Evolutionary conservation across 1,140 invertebrate genomes (phyloP).

Genomic region (Pygmarrhopalites habei): DNA sequence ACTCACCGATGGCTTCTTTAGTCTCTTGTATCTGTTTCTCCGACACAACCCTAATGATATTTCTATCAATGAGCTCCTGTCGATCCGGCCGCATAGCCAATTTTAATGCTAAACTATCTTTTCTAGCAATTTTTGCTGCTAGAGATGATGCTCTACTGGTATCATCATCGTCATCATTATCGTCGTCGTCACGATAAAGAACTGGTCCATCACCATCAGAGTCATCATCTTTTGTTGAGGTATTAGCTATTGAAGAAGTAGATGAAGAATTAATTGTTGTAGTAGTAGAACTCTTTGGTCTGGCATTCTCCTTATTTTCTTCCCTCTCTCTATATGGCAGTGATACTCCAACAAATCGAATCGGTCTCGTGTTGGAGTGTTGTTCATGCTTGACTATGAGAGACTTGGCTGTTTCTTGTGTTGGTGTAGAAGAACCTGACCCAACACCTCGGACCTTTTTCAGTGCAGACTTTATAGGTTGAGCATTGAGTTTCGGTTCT

Average conservation of each 20-base stretch:
- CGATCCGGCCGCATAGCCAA: constrained; percentile 81
- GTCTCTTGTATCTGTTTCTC: constrained; percentile 89
- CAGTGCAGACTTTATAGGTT: constrained; percentile 82
- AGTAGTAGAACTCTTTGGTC: constrained; percentile 12
- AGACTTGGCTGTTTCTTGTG: constrained; percentile 61
- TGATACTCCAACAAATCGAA: constrained; percentile 62
- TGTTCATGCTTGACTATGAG: constrained; percentile 61
- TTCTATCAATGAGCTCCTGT: constrained; percentile 92
- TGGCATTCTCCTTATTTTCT: constrained; percentile 67
- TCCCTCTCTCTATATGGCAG: constrained; percentile 53
- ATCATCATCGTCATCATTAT: constrained; percentile 51
- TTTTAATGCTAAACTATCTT: constrained; percentile 92
- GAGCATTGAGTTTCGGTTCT: constrained; percentile 67
- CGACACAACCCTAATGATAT: constrained; percentile 85
- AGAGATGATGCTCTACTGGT: constrained; percentile 47
- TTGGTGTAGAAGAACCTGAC: constrained; percentile 55
- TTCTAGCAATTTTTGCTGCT: constrained; percentile 84
- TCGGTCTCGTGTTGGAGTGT: constrained; percentile 62
- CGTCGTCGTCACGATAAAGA: constrained; percentile 68
- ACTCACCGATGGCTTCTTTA: constrained; percentile 88
- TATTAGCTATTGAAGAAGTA: no score
- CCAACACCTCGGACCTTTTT: constrained; percentile 62
- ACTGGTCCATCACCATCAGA: constrained; percentile 60
- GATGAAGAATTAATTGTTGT: not conserved
- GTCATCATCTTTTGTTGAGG: constrained; percentile 43